These are phyloP conservation scores for Euproctis similis DNA, from an alignment of 2,888 invertebrate species.

Conservation along the genomic window DNA sequence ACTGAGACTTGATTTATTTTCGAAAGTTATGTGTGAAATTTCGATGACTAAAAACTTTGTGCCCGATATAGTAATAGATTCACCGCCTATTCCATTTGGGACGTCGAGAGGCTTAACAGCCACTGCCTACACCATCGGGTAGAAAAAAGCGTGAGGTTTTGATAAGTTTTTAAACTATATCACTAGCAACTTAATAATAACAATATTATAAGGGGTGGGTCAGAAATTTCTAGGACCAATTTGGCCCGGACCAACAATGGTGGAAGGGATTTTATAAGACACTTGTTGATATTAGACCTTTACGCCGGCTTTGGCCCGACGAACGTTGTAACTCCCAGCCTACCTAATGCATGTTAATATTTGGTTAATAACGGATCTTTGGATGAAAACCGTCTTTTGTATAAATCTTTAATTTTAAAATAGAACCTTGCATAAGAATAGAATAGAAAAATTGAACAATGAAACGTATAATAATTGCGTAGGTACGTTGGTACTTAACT, in stretches of 20 bases:
- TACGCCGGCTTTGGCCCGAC: constrained; percentile 20
- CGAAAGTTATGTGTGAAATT: too few species aligned
- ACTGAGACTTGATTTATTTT: too few species aligned
- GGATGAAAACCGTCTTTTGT: constrained; percentile 19
- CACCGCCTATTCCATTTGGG: too few species aligned
- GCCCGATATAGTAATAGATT: too few species aligned
- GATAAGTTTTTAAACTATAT: too few species aligned
- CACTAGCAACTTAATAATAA: too few species aligned
- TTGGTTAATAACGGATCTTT: too few species aligned
- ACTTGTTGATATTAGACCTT: constrained; percentile 36
- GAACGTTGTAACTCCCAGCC: constrained; percentile 24
- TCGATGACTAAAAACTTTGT: too few species aligned
- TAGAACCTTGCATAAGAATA: constrained; percentile 11
- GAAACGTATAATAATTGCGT: constrained; percentile 6
- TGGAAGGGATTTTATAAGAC: constrained; percentile 33
- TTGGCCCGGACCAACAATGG: constrained; percentile 30
- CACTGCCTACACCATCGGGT: too few species aligned
- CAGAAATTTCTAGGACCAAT: constrained; percentile 20
- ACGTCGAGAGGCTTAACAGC: too few species aligned
- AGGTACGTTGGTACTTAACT: constrained; percentile 7
- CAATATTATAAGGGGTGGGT: constrained; percentile 15
- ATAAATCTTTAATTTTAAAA: constrained; percentile 18
- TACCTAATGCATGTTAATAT: constrained; percentile 24
- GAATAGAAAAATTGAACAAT: constrained; percentile 12
- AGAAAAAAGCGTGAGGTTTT: too few species aligned